Base-by-base conservation (phyloP, 2,888 invertebrate species). In the Parthenolecanium corni region DNA sequence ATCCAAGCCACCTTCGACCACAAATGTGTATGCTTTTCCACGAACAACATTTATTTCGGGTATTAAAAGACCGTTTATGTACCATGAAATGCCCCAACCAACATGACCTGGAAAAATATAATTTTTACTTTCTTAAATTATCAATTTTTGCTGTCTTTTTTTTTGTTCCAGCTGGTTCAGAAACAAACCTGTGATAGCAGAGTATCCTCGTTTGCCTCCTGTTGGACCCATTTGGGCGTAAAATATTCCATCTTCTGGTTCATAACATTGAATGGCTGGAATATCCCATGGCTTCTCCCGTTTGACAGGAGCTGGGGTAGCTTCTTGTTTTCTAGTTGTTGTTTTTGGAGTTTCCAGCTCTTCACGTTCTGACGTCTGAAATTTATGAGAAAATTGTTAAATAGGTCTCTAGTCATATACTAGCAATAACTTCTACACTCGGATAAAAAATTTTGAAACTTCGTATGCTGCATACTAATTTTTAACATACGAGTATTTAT, bases 191-290 rank as follows among this genome's bases (percentile, higher is more conserved):
- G 89, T 90, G 57, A 89, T 92, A 2, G 92, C 89, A 12, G 88
- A 81, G 74, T 92, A 93, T 23, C 93, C 92, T 69, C 84, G 83
- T 73, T 87, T 86, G 24, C 91, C 91, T 1, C 92, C 93, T 3
- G 91, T 90, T 18, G 92, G 92, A 5, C 92, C 92, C 84, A 92
- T 86, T 75, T 93, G 92, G 1, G 91, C 91, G 74, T 90, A 91
- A 74, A 89, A 87, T 2, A 91, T 89, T 14, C 90, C 89, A 72
- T 93, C 91, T 46, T 89, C 88, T 0, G 92, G 92, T 73, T 92
- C 91, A 72, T 88, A 71, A 73, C 93, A 93, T 72, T 87, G 83
- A 68, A 93, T 89, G 14, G 89, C 82, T 5, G 93, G 93, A 71
- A 93, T 90, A 64, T 83, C 83, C 93, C 93, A 93, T 1, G 86